Evolutionary conservation across 2,888 invertebrate genomes (phyloP).

Genomic region (Mythimna impura): DNA sequence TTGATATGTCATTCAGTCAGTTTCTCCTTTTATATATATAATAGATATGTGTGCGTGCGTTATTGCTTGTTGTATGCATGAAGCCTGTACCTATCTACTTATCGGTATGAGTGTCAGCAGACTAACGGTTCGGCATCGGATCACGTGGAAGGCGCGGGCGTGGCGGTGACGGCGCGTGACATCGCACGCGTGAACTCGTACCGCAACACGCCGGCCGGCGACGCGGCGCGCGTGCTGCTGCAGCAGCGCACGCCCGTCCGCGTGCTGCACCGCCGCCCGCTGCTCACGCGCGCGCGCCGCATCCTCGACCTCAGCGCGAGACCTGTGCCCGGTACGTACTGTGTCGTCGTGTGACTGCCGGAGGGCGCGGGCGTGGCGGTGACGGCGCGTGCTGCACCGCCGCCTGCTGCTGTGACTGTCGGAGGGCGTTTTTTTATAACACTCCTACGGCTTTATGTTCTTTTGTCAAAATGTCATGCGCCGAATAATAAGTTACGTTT

Average conservation of each 20-base stretch:
- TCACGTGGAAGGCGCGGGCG: background rate
- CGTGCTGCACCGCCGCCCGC: slow-evolving; percentile 96
- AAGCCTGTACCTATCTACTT: background rate
- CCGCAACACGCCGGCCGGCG: slow-evolving; percentile 67
- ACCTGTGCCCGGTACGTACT: slow-evolving; percentile 83
- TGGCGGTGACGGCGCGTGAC: slow-evolving; percentile 75
- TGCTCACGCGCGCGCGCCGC: slow-evolving; percentile 92
- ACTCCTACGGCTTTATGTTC: no score
- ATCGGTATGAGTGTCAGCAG: slow-evolving; percentile 1
- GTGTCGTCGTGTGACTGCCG: background rate
- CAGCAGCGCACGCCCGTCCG: slow-evolving; percentile 97
- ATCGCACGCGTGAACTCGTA: slow-evolving; percentile 85
- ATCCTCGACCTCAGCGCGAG: slow-evolving; percentile 92
- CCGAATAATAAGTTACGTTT: no score
- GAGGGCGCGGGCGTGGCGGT: no score
- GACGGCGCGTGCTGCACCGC: no score
- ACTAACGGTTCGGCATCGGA: slow-evolving; percentile 8
- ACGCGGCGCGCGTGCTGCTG: slow-evolving; percentile 89
- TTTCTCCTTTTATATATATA: no score
- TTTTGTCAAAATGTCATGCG: no score
- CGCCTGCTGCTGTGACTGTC: background rate
- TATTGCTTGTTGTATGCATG: background rate
- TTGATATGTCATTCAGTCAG: no score
- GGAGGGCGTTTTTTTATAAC: no score
- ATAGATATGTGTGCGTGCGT: background rate